Evolutionary conservation across 2,888 invertebrate genomes (phyloP).

Genomic region (Sesia bembeciformis): DNA sequence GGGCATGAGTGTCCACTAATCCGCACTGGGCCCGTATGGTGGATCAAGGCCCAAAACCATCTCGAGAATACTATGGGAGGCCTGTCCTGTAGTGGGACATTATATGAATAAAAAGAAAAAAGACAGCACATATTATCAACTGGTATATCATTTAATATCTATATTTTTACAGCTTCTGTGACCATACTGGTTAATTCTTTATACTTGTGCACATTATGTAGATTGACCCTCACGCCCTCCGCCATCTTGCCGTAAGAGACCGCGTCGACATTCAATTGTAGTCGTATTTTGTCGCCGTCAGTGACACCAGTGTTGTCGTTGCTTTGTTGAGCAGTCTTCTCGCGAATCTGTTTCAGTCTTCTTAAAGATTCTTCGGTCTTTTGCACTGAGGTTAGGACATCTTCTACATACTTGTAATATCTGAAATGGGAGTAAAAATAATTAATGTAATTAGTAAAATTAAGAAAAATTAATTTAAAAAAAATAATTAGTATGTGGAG

Average conservation of each 20-base stretch:
- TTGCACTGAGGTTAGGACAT: slow-evolving; percentile 93
- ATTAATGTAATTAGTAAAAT: too few species aligned
- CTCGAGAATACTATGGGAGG: too few species aligned
- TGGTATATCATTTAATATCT: slow-evolving; percentile 70
- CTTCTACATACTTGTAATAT: slow-evolving; percentile 84
- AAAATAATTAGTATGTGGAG: not conserved
- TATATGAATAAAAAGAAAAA: too few species aligned
- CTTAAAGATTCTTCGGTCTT: slow-evolving; percentile 96
- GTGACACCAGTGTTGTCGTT: slow-evolving; percentile 76
- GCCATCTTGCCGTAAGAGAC: slow-evolving; percentile 80
- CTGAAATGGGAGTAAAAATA: slow-evolving; percentile 30
- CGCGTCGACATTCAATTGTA: slow-evolving; percentile 92
- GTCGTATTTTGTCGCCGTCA: slow-evolving; percentile 95
- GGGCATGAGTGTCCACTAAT: too few species aligned
- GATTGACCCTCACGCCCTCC: slow-evolving; percentile 67
- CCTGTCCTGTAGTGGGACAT: too few species aligned
- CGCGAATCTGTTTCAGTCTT: slow-evolving; percentile 88
- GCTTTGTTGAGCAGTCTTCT: slow-evolving; percentile 60
- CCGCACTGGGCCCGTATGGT: too few species aligned
- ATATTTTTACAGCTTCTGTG: slow-evolving; percentile 75
- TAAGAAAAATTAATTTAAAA: too few species aligned
- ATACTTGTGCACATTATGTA: slow-evolving; percentile 74
- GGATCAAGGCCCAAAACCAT: too few species aligned
- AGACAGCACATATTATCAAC: slow-evolving; percentile 18
- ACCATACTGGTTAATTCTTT: slow-evolving; percentile 76